Evolutionary conservation across 2,797 vertebrate species (phyloP), one percentile per base, ranked within the genome.

Genomic region (Pseudochromis fuscus): DNA sequence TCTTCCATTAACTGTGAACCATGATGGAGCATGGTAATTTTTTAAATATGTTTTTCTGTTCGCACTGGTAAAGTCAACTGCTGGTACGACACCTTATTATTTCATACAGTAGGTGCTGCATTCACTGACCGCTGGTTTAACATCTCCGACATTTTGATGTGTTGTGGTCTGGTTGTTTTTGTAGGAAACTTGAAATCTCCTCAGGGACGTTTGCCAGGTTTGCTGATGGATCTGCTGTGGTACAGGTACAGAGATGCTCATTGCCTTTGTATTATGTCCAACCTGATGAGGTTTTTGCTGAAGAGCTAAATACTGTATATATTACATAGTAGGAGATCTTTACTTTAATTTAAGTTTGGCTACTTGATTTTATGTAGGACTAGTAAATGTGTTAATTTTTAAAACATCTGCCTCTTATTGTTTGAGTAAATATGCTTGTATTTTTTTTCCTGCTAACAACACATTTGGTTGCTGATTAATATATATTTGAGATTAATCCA

Each of bases 211-310:
- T 99, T 30, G 98, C 98, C 0, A 94, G 94, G 77, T 99, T 99
- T 92, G 96, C 98, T 75, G 98, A 99, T 90, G 98, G 98, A 58
- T 95, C 94, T 87, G 96, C 97, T 76, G 95, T 99, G 16, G 95
- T 97, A 24, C 94, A 96, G 96, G 98, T 98, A 94, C 4, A 60
- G 16, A 49, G 4, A 25, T 63, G 30, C 13, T 25, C 16, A 2
- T 24, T 42, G 6, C 8, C 38, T 7, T 13, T 18, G 33, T 35
- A 35, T 13, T 13, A 35, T 35, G 4, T n/a, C n/a, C n/a, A n/a
- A n/a, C n/a, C n/a, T n/a, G n/a, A n/a, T n/a, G n/a, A n/a, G n/a
- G n/a, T n/a, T n/a, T n/a, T n/a, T n/a, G n/a, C n/a, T n/a, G n/a
- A n/a, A n/a, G n/a, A n/a, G n/a, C n/a, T n/a, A n/a, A n/a, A n/a